Evolutionary conservation across 2,888 invertebrate genomes (phyloP).

Genomic region (Macrosiphum euphorbiae): DNA sequence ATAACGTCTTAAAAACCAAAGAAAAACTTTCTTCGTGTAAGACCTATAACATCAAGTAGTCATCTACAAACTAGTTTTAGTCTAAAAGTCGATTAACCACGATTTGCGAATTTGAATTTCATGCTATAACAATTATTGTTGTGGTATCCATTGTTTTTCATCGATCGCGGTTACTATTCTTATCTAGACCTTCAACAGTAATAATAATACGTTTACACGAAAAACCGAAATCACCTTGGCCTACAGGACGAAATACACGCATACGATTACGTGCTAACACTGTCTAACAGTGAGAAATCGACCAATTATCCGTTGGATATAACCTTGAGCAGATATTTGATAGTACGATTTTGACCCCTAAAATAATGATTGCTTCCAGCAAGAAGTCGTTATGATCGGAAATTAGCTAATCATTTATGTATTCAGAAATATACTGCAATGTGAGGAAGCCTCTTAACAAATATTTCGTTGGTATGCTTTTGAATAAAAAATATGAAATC

Average conservation of each 20-base stretch:
- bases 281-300: neutral
- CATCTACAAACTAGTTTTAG: neutral
- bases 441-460: neutral
- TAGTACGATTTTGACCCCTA: slow-evolving; percentile 44
- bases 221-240: slow-evolving; percentile 50
- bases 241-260: slow-evolving; percentile 33
- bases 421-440: neutral
- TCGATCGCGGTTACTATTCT: slow-evolving; percentile 25
- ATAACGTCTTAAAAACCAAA: neutral
- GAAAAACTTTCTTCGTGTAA: neutral
- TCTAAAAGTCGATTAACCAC: neutral
- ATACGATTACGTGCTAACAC: neutral
- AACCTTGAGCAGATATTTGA: slow-evolving; percentile 5
- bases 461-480: neutral
- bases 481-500: neutral
- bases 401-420: slow-evolving; percentile 10
- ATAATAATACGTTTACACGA: slow-evolving; percentile 16
- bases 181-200: slow-evolving; percentile 34
- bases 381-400: neutral
- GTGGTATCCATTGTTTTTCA: neutral
- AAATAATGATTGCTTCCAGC: neutral
- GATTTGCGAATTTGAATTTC: slow-evolving; percentile 25
- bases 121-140: neutral
- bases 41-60: neutral
- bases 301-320: slow-evolving; percentile 35